Evolutionary conservation across 2,113 vertebrate genomes (phyloP), one percentile per base, ranked within the genome.

Genomic region (Theristicus caerulescens): DNA sequence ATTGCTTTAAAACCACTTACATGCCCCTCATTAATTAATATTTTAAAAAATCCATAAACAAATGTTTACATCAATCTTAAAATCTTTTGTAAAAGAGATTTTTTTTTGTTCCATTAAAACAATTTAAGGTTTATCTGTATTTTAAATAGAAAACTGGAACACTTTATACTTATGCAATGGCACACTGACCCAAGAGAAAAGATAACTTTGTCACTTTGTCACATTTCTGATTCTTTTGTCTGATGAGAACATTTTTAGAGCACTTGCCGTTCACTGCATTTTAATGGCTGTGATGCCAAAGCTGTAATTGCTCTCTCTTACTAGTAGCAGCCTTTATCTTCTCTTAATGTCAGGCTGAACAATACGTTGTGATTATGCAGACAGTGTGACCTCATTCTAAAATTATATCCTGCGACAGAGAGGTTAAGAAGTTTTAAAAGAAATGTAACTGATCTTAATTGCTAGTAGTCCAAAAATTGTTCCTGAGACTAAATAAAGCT

Each of bases 161-260:
- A 90, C 57, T 79, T 96, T 46, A 64, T 74, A 57, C 93, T 90
- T 86, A 91, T 5, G 38, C 96, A 91, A 74, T 94, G 93, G 89
- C 97, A 97, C 78, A 44, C 25, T 94, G 97, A 95, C 89, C 97
- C 87, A 91, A 83, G 87, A 78, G 88, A 94, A 94, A 67, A 71
- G 81, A 76, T 74, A 83, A 51, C 18, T 70, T 67, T 96, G 94
- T 95, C 90, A 66, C 70, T 92, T 78, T 92, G 92, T 93, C 95
- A 84, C 40, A 65, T 74, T 46, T 92, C 17, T 4, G 38, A 91
- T 70, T 93, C 81, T 95, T 79, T 62, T 70, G 55, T 62, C 88
- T 92, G 59, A 86, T 73, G 51, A 90, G 94, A 95, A 18, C 26
- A 31, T 77, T 72, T 89, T 52, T 25, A 69, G 88, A 90, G 90